A percentile compares a stretch with the other conserved stretches of the same genome.
Conservation (phyloP, 2,888 invertebrate genomes). For the Chalcosyrphus nemorum region DNA sequence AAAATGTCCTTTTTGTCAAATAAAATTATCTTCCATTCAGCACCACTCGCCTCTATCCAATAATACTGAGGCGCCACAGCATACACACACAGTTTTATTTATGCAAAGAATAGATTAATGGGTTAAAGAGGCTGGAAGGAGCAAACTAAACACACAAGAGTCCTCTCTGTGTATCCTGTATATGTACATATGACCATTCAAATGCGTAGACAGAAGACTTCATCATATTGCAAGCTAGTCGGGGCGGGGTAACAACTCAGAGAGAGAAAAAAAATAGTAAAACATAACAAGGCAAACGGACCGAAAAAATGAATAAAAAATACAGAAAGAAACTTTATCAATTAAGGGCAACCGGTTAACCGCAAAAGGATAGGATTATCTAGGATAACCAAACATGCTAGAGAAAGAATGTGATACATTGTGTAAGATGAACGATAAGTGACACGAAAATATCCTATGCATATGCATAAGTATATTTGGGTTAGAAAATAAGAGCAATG, state of each 20-base stretch:
- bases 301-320: conserved; percentile 10
- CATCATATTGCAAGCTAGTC: conserved; percentile 10
- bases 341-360: conserved; percentile 67
- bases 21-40: conserved; percentile 48
- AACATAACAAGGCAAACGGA: conserved; percentile 4
- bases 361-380: conserved; percentile 53
- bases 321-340: conserved; percentile 63
- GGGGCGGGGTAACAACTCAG: no score
- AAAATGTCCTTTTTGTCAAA: conserved; percentile 20
- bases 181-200: conserved; percentile 21
- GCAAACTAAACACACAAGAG: conserved; percentile 29
- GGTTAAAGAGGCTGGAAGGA: conserved; percentile 53
- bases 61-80: conserved; percentile 42
- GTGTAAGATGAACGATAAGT: conserved; percentile 55
- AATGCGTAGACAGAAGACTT: conserved; percentile 29
- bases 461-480: background rate
- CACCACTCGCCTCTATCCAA: background rate
- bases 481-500: background rate
- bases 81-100: conserved; percentile 41
- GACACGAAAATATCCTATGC: background rate
- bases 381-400: conserved; percentile 63
- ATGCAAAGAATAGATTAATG: conserved; percentile 61
- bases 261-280: conserved; percentile 3
- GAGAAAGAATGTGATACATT: conserved; percentile 43
- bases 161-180: background rate